Evolutionary conservation across 2,888 invertebrate genomes (phyloP).

Genomic region (Cantharis nigra): DNA sequence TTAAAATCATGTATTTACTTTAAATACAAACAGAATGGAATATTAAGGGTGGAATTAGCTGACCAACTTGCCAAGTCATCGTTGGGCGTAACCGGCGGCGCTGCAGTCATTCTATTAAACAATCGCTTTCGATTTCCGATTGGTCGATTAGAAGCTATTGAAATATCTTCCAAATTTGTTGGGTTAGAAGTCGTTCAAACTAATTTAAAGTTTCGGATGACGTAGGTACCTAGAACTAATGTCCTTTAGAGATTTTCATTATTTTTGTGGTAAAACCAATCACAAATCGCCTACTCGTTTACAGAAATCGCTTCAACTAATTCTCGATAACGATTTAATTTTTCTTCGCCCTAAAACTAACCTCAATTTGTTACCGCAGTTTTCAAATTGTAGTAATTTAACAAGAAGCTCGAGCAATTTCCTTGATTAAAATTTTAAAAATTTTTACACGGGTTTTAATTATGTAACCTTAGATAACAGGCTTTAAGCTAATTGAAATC

Average conservation of each 20-base stretch:
- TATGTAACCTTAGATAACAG: background rate
- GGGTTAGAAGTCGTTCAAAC: background rate
- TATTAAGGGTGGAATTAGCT: background rate
- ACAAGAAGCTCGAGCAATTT: background rate
- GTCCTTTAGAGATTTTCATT: background rate
- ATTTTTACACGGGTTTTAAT: background rate
- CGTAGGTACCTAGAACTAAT: background rate
- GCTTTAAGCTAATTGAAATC: background rate
- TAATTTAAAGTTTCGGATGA: background rate
- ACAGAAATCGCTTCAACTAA: background rate
- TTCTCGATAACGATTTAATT: background rate
- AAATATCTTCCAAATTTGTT: background rate
- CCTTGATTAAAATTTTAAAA: background rate
- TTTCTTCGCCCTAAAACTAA: background rate
- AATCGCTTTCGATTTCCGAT: background rate
- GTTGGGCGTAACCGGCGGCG: background rate
- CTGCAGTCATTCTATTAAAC: background rate
- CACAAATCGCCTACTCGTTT: background rate
- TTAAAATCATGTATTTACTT: no score
- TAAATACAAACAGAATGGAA: no score
- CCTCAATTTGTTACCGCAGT: background rate
- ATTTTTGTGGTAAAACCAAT: background rate
- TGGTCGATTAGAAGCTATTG: no score
- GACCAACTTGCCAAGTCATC: background rate
- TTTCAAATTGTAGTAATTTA: background rate